These are phyloP conservation scores for Xenopus petersii DNA, from an alignment of 2,797 vertebrate species.

Conservation along the genomic window DNA sequence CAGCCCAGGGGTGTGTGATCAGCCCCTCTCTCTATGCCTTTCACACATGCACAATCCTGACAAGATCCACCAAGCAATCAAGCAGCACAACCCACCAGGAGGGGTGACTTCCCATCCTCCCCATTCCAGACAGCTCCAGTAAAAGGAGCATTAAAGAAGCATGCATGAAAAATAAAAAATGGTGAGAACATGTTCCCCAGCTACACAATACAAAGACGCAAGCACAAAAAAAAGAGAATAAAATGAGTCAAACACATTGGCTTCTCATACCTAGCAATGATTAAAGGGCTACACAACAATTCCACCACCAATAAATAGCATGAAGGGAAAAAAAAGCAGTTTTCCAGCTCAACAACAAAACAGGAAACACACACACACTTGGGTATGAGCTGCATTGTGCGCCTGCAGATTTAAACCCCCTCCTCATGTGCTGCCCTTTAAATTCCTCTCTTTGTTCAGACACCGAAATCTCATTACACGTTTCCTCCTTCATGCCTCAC, in stretches of 20 bases:
- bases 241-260: no score
- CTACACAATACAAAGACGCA: no score
- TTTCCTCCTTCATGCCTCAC: constrained; percentile 48
- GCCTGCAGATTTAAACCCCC: constrained; percentile 68
- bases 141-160: constrained; percentile 8
- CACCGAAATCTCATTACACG: constrained; percentile 17
- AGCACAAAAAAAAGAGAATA: no score
- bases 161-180: no score
- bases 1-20: constrained; percentile 44
- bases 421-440: constrained; percentile 53
- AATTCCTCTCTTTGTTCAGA: constrained; percentile 72
- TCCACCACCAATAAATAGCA: background rate
- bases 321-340: constrained; percentile 7
- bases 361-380: constrained; percentile 29
- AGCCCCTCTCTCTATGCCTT: constrained; percentile 4
- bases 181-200: no score
- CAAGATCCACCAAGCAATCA: constrained; percentile 31
- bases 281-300: no score
- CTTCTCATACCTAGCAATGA: no score
- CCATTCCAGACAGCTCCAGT: constrained; percentile 34
- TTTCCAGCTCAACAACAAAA: constrained; percentile 16
- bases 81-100: constrained; percentile 38
- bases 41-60: constrained; percentile 34
- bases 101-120: constrained; percentile 37
- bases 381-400: constrained; percentile 55